Conservation (phyloP, 2,888 invertebrate genomes). For the Spodoptera exigua region DNA sequence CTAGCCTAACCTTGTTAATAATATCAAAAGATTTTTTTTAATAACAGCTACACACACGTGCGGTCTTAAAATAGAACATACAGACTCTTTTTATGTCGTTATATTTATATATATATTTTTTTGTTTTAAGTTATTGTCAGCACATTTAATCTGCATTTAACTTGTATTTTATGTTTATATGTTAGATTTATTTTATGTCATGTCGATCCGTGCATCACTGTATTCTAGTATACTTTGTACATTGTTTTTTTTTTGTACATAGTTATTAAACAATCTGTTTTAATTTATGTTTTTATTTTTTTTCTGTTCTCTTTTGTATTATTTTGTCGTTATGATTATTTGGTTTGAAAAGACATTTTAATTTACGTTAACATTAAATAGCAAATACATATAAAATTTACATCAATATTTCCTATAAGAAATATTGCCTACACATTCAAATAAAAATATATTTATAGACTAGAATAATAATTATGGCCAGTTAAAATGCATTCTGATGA, state of each 20-base stretch:
- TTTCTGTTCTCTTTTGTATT: slow-evolving; percentile 22
- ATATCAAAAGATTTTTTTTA: no score
- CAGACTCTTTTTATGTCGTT: slow-evolving; percentile 43
- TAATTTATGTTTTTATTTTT: slow-evolving; percentile 65
- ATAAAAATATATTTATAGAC: no score
- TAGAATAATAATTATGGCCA: no score
- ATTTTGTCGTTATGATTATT: neutral
- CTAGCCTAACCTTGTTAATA: no score
- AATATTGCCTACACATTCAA: no score
- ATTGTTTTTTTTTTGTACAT: slow-evolving; percentile 70
- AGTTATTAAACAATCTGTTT: slow-evolving; percentile 81
- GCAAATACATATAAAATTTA: no score
- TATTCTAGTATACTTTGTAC: slow-evolving; percentile 58
- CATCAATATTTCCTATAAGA: no score
- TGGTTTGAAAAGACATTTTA: no score
- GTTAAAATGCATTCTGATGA: slow-evolving; percentile 11
- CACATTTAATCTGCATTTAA: slow-evolving; percentile 82
- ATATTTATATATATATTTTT: slow-evolving; percentile 45
- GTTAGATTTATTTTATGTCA: slow-evolving; percentile 56
- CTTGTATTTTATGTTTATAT: slow-evolving; percentile 64
- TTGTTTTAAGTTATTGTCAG: slow-evolving; percentile 65
- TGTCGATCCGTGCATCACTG: slow-evolving; percentile 49
- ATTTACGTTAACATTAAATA: no score
- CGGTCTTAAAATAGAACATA: slow-evolving; percentile 51
- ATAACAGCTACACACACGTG: slow-evolving; percentile 8